These are phyloP conservation scores for Colaptes auratus DNA, from an alignment of 2,113 vertebrate species.

Conservation along the genomic window DNA sequence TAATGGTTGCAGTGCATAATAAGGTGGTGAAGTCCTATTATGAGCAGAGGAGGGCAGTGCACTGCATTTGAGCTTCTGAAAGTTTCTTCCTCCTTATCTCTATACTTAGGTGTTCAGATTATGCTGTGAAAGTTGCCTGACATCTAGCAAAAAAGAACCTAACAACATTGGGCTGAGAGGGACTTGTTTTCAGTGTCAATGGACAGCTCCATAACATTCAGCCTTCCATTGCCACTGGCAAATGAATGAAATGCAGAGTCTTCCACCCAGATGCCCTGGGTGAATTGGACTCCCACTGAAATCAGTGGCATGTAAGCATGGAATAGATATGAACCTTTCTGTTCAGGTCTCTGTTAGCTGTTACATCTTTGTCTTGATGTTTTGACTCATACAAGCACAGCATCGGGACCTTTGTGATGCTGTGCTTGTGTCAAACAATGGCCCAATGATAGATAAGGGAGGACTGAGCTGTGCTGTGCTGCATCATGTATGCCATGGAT, in stretches of 20 bases:
- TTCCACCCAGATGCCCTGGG: not conserved
- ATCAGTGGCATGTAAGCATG: not conserved
- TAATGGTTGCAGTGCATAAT: not conserved
- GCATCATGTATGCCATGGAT: fast-evolving
- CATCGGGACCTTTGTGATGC: not conserved
- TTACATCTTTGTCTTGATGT: not conserved
- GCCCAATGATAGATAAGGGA: not conserved
- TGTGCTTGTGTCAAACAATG: not conserved
- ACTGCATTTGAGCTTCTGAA: not conserved
- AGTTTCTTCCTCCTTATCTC: not conserved
- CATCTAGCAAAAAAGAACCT: not conserved
- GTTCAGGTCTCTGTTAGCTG: not conserved
- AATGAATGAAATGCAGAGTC: not conserved
- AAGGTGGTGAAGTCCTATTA: not conserved
- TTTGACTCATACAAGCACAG: not conserved
- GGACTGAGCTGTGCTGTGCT: not conserved
- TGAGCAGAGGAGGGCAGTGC: not conserved
- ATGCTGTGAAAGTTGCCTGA: constrained; percentile 22
- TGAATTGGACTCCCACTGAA: not conserved
- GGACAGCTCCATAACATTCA: not conserved
- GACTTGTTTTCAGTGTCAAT: not conserved
- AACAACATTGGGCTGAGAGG: not conserved
- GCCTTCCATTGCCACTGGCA: not conserved
- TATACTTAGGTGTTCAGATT: not conserved
- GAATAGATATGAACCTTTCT: not conserved